Evolutionary conservation across 2,797 vertebrate species (phyloP), one percentile per base, ranked within the genome.

Genomic region (Nothura maculosa): DNA sequence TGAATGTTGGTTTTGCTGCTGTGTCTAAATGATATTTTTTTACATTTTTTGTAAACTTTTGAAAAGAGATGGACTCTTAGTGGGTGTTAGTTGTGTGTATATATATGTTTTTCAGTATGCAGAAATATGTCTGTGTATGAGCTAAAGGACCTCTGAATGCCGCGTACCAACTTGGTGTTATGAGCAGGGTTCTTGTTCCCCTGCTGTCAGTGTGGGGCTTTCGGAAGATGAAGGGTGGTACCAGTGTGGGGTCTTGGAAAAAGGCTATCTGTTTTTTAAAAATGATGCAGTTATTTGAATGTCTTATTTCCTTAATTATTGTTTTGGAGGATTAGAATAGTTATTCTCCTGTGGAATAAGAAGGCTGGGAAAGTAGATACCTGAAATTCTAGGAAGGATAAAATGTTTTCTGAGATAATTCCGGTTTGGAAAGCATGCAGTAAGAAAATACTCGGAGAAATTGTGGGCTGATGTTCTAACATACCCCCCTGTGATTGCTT

Each of bases 401-500:
- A 54, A 54, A 22, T 64, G 16, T 83, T 89, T 81, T 89, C 28
- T 63, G 61, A 93, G 63, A 70, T 92, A 81, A 36, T 7, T 70
- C 30, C 32, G 70, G 15, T 6, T 77, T 94, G 52, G 47, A 52
- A 92, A 91, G 78, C 38, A 77, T 0, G n/a, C 25, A 54, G 5
- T 62, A 70, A 81, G 52, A 52, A 83, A 81, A 67, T 87, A 76
- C 27, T 81, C 79, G 43, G 43, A 28, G 47, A 92, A 64, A 87
- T 89, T 91, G 69, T 61, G 63, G 20, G 87, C 87, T 87, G 73
- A 36, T 93, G 89, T 85, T 91, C 87, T 90, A 84, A 85, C 36
- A 36, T 95, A 94, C 89, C 89, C 91, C 94, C 93, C 77, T 95
- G 92, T 96, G 96, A 96, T 92, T 95, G 77, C 60, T 93, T 89